Conservation (phyloP, 1,140 invertebrate genomes). For the Episyrphus balteatus region DNA sequence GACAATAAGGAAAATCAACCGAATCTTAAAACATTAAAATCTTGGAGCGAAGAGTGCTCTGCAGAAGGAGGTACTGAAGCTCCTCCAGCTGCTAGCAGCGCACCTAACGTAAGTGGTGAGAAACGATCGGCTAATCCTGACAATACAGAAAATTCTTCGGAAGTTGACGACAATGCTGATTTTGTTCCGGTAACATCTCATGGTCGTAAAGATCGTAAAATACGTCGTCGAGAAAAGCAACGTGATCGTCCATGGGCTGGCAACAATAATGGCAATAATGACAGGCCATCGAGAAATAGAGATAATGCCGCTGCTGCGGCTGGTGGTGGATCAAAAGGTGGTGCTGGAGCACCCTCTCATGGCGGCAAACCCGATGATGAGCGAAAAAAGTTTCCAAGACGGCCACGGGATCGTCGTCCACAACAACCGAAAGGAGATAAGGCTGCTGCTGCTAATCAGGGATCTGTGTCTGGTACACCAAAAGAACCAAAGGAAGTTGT, state of each 20-base stretch:
- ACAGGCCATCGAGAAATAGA: neutral
- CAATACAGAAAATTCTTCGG: slow-evolving; percentile 33
- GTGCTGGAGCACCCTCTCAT: slow-evolving; percentile 8
- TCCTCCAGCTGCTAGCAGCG: slow-evolving; percentile 3
- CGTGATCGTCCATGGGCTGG: slow-evolving; percentile 15
- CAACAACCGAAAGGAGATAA: neutral
- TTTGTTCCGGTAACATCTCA: slow-evolving; percentile 42
- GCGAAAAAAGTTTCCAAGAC: too few relatives aligned
- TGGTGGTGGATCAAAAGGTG: slow-evolving; percentile 4
- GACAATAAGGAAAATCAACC: slow-evolving; percentile 34
- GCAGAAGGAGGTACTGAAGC: slow-evolving; percentile 9
- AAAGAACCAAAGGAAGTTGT: slow-evolving; percentile 14
- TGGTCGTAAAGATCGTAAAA: slow-evolving; percentile 40
- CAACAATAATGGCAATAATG: neutral
- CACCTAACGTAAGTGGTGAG: slow-evolving; percentile 13
- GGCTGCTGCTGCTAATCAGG: neutral
- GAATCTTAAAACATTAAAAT: slow-evolving; percentile 28
- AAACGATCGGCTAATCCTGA: slow-evolving; percentile 28
- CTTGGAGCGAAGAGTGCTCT: slow-evolving; percentile 31
- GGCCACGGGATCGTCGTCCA: slow-evolving; percentile 21
- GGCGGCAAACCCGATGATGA: neutral
- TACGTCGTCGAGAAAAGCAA: slow-evolving; percentile 31
- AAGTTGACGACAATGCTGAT: slow-evolving; percentile 39
- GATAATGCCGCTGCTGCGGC: slow-evolving; percentile 4
- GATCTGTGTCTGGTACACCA: slow-evolving; percentile 6